phyloP scores from a whole-genome alignment of 2,113 vertebrate genomes.

The Pluvialis apricaria region DNA sequence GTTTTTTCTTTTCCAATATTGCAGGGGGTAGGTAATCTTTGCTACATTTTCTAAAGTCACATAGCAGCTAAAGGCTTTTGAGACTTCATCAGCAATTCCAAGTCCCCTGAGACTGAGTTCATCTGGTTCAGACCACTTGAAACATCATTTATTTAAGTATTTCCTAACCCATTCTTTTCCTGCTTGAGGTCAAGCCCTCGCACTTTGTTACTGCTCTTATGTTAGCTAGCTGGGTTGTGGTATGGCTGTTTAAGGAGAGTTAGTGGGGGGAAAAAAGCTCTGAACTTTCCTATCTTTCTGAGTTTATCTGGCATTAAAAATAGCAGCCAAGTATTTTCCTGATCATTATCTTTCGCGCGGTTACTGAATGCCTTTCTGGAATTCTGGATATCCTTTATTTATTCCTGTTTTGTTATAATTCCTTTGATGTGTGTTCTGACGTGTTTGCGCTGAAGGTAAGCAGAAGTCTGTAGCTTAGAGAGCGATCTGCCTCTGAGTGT shows the following conservation, averaged over 20 bases:
- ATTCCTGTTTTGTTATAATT: background rate
- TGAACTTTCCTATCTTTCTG: background rate
- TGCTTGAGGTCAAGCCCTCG: background rate
- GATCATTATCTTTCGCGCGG: fast-evolving
- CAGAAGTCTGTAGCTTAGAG: background rate
- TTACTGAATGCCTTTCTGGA: background rate
- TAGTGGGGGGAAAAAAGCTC: background rate
- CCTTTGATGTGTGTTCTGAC: background rate
- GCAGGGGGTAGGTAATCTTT: background rate
- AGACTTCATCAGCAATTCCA: background rate
- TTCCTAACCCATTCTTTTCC: background rate
- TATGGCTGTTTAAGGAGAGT: background rate
- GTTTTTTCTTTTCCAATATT: background rate
- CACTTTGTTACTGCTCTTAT: background rate
- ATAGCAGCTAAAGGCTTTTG: background rate
- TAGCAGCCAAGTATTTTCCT: background rate
- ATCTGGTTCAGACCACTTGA: background rate
- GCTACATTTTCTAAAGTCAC: background rate
- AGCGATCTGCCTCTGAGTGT: background rate
- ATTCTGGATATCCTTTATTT: constrained; percentile 1
- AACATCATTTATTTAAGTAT: background rate
- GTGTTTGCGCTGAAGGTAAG: background rate
- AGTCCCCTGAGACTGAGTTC: background rate
- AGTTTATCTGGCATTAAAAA: background rate
- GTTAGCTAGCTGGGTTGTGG: background rate